Percentiles rank a stretch among this genome's conserved stretches.
These are phyloP conservation scores for Aphodius granarius DNA, from an alignment of 2,888 invertebrate genomes.

Conservation along the genomic window DNA sequence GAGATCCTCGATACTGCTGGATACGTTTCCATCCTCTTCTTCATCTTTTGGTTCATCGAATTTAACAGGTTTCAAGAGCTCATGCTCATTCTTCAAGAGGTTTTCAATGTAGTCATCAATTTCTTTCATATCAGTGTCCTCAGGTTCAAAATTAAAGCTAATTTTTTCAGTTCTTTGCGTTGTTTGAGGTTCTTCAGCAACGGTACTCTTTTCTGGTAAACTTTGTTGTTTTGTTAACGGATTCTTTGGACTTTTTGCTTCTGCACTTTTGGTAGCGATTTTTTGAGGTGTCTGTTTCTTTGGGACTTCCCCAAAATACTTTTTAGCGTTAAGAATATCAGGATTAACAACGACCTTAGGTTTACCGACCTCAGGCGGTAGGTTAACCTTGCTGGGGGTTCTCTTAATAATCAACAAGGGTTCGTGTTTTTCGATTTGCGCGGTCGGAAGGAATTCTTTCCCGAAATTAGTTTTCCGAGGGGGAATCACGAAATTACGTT, in stretches of 20 bases:
- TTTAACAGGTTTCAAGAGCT: constrained; percentile 50
- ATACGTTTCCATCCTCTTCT: constrained; percentile 41
- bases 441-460: constrained; percentile 46
- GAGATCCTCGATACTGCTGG: constrained; percentile 53
- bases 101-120: constrained; percentile 52
- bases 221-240: constrained; percentile 41
- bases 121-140: constrained; percentile 49
- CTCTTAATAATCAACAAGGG: constrained; percentile 51
- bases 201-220: constrained; percentile 41
- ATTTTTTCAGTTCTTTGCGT: constrained; percentile 24
- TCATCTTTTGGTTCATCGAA: constrained; percentile 29
- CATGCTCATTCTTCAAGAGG: constrained; percentile 49
- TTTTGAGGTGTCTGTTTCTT: constrained; percentile 29
- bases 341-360: constrained; percentile 50
- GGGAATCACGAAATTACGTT: constrained; percentile 47
- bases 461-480: constrained; percentile 46
- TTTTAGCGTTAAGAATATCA: constrained; percentile 45
- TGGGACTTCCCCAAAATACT: constrained; percentile 49
- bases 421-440: constrained; percentile 43
- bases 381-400: constrained; percentile 51
- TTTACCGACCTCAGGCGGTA: constrained; percentile 50
- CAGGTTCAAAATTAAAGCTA: constrained; percentile 51
- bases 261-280: constrained; percentile 30
- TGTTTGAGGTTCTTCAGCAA: constrained; percentile 26
- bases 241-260: constrained; percentile 15